Evolutionary conservation across 2,888 invertebrate species (phyloP), one percentile per base, ranked within the genome.

Genomic region (Acronicta aceris): DNA sequence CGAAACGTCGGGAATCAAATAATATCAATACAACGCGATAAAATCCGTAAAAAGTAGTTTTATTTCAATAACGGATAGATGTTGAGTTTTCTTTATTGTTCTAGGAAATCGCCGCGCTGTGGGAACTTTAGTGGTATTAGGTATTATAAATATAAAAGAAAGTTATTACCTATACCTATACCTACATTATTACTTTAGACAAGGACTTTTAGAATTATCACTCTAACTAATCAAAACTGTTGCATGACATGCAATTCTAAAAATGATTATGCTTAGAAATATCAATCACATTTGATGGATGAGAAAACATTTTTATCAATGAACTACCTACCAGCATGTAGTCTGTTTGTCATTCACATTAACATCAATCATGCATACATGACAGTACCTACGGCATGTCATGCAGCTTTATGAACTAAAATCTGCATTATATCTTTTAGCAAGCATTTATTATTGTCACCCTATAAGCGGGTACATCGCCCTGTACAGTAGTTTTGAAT

Each of bases 401-500:
- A 33, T 33, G 33, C 12, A 33, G 4, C 33, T 33, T 33, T 33
- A 33, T 33, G 33, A 3, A 30, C 30, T 8, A 9, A 30, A 10
- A 7, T 33, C 30, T 33, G 12, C 33, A 33, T 12, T 33, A 33
- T 33, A n/a, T 36, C 17, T 21, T 25, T 40, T 50, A 38, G 12
- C 15, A 42, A 54, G 51, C 33, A 43, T 49, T 7, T 17, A 64
- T 55, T 45, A 30, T 78, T 70, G 78, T 59, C 76, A 79, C 78
- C 74, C 77, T 66, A 66, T 33, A 51, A 62, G 50, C 45, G 59
- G 55, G 71, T 67, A 67, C 74, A 68, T 64, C 61, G 65, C 65
- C 70, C 73, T 33, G 55, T 69, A 53, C 74, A 65, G 74, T 78
- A 65, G 74, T 78, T 81, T 70, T 76, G 76, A 82, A 86, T 85